Evolutionary conservation across 1,140 invertebrate genomes (phyloP), one percentile per base, ranked within the genome.

Genomic region (Aphelinus certus): DNA sequence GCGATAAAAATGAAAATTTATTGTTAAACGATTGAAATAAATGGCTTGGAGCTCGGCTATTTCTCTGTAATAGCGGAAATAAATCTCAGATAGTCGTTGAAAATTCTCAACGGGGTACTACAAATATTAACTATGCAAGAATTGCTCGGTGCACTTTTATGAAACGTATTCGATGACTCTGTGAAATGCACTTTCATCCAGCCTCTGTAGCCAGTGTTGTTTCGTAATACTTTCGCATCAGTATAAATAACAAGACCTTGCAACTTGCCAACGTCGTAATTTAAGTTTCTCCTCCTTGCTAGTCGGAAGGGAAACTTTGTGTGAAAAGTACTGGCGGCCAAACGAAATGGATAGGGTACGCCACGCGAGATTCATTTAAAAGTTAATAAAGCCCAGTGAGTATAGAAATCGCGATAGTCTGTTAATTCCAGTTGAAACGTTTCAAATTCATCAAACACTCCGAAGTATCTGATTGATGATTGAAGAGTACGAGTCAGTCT

Each of bases 161-260:
- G 53, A 69, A 69, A 47, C 45, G 66, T 48, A 58, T 58, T 69
- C 45, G 56, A 69, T 69, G 66, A 69, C 46, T 69, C 66, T 58
- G 57, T 47, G 66, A 69, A 69, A 69, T 48, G 46, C 43, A 58
- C 56, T 69, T 69, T 69, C 66, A 48, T 69, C 66, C 43, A n/a
- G 55, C 51, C 10, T 26, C 66, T 3, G 55, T 53, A 4, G 4
- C 45, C 1, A 9, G 51, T 1, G 5, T 26, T 5, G 66, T 69
- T 69, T 69, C 66, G 66, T 69, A 69, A 69, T 69, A 69, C 66
- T 69, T 69, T 69, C 66, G 56, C 66, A 56, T 69, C 66, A 58
- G 58, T 69, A 58, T 69, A 69, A 69, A 69, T 69, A 69, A 69
- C 66, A 58, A 69, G 66, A 69, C 56, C 66, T 69, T 69, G 66